phyloP scores from a whole-genome alignment of 2,113 vertebrate genomes.

The Dunckerocampus dactyliophorus region DNA sequence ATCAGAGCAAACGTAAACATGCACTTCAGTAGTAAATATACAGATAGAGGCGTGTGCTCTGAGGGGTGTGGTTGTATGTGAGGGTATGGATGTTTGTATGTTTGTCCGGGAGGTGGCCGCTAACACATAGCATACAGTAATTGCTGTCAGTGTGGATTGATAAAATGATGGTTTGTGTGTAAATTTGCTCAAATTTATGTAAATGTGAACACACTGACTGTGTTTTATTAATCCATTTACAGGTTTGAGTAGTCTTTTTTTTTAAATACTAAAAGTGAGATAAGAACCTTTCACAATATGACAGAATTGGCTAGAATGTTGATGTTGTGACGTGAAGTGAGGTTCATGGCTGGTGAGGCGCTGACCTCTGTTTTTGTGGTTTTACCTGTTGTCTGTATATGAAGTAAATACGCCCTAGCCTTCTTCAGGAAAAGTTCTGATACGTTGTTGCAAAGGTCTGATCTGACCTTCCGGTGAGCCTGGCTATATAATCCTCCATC shows the following conservation, averaged over 20 bases:
- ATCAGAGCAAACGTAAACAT: conserved; percentile 10
- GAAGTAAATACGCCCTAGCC: too few species aligned
- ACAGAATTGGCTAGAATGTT: background rate
- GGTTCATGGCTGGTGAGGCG: too few species aligned
- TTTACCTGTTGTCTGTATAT: too few species aligned
- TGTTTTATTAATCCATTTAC: background rate
- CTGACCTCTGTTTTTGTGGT: too few species aligned
- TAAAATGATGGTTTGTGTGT: background rate
- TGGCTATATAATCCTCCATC: too few species aligned
- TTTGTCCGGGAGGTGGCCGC: conserved; percentile 14
- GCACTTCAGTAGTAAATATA: conserved; percentile 1
- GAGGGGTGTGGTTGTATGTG: background rate
- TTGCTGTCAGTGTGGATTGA: conserved; percentile 21
- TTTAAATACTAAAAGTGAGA: background rate
- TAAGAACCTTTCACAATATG: background rate
- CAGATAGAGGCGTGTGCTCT: background rate
- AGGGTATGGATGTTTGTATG: background rate
- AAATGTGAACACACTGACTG: too few species aligned
- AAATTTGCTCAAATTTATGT: background rate
- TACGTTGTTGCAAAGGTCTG: too few species aligned
- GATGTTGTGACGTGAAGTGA: too few species aligned
- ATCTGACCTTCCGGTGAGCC: too few species aligned
- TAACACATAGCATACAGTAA: conserved; percentile 2
- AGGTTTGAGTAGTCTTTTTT: background rate
- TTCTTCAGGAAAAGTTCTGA: too few species aligned